A percentile compares a stretch with the other conserved stretches of the same genome.
These are phyloP conservation scores for Rhabdomys dilectus DNA, from an alignment of 2,113 vertebrate genomes.

Conservation along the genomic window DNA sequence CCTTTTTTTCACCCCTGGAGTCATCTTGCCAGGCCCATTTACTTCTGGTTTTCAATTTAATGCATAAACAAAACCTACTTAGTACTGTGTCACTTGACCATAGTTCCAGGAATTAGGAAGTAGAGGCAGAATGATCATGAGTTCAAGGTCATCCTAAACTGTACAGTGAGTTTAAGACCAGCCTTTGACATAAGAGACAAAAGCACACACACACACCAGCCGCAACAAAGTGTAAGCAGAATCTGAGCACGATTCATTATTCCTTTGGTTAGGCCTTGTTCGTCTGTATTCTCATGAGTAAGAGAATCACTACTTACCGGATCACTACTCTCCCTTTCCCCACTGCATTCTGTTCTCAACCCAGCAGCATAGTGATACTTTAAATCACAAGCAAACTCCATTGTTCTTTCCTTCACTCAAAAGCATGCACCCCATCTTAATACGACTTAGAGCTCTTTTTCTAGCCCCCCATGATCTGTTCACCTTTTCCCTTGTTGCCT, in stretches of 20 bases:
- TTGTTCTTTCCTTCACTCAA: conserved; percentile 15
- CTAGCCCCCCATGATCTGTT: not conserved
- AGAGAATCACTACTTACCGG: not conserved
- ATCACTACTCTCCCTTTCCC: not conserved
- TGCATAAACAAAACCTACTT: not conserved
- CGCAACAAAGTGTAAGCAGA: not conserved
- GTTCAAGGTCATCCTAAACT: not conserved
- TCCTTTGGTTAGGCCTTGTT: not conserved
- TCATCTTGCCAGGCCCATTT: not conserved
- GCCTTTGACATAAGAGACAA: not conserved
- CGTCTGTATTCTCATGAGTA: not conserved
- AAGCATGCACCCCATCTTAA: not conserved
- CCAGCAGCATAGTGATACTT: not conserved
- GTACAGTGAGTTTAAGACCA: not conserved
- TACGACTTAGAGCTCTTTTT: not conserved
- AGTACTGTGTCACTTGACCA: not conserved
- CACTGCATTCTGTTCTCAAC: not conserved
- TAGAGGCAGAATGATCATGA: not conserved
- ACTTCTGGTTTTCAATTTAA: not conserved
- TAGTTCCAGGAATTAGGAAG: not conserved
- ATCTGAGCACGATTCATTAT: not conserved
- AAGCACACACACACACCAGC: not conserved
- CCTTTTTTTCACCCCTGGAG: no score
- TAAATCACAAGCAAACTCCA: conserved; percentile 5
- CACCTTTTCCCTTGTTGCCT: not conserved